Evolutionary conservation across 2,113 vertebrate species (phyloP), one percentile per base, ranked within the genome.

Genomic region (Ophthalmolycus amberensis): DNA sequence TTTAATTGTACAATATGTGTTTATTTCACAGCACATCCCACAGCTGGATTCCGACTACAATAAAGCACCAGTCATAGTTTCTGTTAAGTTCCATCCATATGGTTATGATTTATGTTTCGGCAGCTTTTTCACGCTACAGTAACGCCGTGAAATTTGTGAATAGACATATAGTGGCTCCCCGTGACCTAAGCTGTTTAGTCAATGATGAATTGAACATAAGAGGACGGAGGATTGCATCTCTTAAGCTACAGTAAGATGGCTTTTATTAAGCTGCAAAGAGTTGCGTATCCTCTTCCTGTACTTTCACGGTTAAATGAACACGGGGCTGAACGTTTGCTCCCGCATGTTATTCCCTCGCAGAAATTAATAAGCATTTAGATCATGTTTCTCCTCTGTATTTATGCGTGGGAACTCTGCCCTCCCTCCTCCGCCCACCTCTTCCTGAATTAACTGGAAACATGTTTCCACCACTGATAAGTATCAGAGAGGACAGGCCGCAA

Each of bases 381-480:
- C 83, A 78, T 82, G 82, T 90, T 91, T 90, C 90, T 85, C 60
- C 70, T 82, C 42, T 27, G 68, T 88, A 86, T 92, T 86, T 82
- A 83, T 83, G 79, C 44, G 67, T 75, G 84, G 84, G 77, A 80
- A 84, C 32, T 5, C 8, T 56, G 12, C 42, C 27, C n/a, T 46
- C 44, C 20, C 8, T 58, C 42, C 66, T 22, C 54, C 29, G 32
- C 77, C 77, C 72, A 71, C 80, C 52, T 76, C 83, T 74, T 85
- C 76, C 88, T 79, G 84, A 85, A 90, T 92, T 91, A 92, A 93
- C 88, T 89, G 77, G 78, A 93, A 92, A 92, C 92, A 90, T 92
- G 89, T 87, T 92, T 90, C 80, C 85, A 83, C 56, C 78, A 18
- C 68, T 90, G 92, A 94, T 91, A 89, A 90, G 72, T 88, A 92